Conservation (phyloP, 2,888 invertebrate species). For the Dynastes maya region DNA sequence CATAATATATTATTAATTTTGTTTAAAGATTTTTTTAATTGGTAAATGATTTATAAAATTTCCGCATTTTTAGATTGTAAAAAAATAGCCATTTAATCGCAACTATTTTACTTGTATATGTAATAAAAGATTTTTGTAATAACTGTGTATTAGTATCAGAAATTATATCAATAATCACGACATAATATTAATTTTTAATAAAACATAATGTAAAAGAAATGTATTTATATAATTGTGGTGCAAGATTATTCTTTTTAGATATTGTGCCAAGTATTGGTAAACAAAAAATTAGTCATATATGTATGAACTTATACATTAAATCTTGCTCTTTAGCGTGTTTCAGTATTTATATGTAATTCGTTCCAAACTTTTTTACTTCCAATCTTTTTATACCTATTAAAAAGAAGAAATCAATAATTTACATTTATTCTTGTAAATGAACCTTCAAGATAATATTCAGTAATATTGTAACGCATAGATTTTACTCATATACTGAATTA, state of each 20-base stretch:
- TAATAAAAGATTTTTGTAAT: constrained; percentile 3
- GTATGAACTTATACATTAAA: constrained; percentile 13
- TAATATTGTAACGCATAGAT: constrained; percentile 8
- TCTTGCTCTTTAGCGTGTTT: constrained; percentile 14
- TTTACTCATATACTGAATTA: constrained; percentile 29
- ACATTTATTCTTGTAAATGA: constrained; percentile 1
- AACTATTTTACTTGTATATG: constrained; percentile 23
- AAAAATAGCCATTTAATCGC: constrained; percentile 11
- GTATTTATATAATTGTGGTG: constrained; percentile 9
- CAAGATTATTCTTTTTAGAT: constrained; percentile 29
- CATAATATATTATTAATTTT: constrained; percentile 48
- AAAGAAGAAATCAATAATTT: neutral
- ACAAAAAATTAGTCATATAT: constrained; percentile 28
- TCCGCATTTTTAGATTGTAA: constrained; percentile 30
- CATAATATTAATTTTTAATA: constrained; percentile 27
- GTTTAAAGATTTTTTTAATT: constrained; percentile 43
- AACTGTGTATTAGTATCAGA: constrained; percentile 9
- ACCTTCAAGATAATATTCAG: constrained; percentile 5
- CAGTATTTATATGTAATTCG: constrained; percentile 31
- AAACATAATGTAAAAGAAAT: constrained; percentile 4
- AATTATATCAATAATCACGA: neutral
- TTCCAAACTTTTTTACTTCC: constrained; percentile 4
- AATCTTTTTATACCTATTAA: constrained; percentile 2
- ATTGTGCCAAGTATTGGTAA: constrained; percentile 37
- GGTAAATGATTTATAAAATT: constrained; percentile 25